These are phyloP conservation scores for Paelopatides confundens DNA, from an alignment of 53 echinoderm and acorn worm species.

Conservation along the genomic window DNA sequence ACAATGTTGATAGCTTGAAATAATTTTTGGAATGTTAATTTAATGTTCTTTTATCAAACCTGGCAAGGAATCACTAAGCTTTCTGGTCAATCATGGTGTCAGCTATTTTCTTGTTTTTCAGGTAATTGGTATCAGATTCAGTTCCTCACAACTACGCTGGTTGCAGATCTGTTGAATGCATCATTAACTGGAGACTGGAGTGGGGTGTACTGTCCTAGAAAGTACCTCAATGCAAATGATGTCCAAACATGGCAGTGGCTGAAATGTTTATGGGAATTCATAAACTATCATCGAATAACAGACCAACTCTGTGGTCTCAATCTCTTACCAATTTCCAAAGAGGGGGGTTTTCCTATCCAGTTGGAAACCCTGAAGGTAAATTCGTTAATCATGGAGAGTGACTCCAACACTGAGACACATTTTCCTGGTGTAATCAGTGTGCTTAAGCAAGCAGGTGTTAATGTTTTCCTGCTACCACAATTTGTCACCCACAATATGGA, in stretches of 20 bases:
- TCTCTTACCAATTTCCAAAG: neutral
- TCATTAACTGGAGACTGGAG: neutral
- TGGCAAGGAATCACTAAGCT: too few relatives aligned
- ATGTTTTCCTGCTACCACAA: neutral
- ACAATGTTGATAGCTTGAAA: too few relatives aligned
- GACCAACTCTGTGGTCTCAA: neutral
- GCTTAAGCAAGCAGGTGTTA: neutral
- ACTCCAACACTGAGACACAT: neutral
- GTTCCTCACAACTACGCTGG: neutral
- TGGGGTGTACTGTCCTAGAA: neutral
- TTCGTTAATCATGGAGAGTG: neutral
- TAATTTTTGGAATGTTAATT: too few relatives aligned
- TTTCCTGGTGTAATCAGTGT: neutral
- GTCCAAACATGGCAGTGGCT: neutral
- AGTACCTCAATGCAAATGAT: neutral
- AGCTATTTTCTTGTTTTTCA: neutral
- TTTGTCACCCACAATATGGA: neutral
- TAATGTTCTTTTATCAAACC: too few relatives aligned
- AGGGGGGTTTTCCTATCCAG: neutral
- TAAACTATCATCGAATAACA: neutral
- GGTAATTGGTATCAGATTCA: conserved; percentile 8
- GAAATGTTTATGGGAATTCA: conserved; percentile 3
- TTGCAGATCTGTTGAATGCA: neutral
- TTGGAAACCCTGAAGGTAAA: neutral
- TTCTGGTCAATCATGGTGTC: too few relatives aligned